These are phyloP conservation scores for Anseranas semipalmata DNA, from an alignment of 2,113 vertebrate species.

Conservation along the genomic window DNA sequence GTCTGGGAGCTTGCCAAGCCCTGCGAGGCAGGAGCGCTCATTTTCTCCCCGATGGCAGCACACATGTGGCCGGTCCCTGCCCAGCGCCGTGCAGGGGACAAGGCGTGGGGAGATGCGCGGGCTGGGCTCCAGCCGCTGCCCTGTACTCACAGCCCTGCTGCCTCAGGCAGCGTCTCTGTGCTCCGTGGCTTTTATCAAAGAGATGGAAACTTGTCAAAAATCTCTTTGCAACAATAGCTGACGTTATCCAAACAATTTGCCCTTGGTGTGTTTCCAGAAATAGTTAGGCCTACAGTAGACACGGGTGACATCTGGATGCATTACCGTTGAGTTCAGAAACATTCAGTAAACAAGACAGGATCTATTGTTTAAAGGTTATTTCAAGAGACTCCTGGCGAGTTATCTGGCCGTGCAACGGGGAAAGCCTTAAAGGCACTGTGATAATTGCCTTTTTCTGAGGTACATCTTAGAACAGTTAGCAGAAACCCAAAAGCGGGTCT, in stretches of 20 bases:
- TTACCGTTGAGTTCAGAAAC: conserved; percentile 16
- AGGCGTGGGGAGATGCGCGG: not conserved
- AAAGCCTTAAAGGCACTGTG: conserved; percentile 27
- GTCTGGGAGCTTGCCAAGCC: not conserved
- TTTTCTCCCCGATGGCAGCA: too few relatives aligned
- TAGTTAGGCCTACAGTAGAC: conserved; percentile 38
- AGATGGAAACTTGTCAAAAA: conserved; percentile 49
- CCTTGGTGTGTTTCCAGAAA: conserved; percentile 65
- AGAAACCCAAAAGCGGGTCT: not conserved
- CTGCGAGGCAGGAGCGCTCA: too few relatives aligned
- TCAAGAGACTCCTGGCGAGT: conserved; percentile 18
- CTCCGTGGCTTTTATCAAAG: not conserved
- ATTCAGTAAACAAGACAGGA: conserved; percentile 40
- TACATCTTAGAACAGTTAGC: not conserved
- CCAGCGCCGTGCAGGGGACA: not conserved
- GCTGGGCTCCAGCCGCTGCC: not conserved
- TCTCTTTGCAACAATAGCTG: conserved; percentile 15
- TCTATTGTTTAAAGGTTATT: conserved; percentile 63
- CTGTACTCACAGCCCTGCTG: not conserved
- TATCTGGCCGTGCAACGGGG: not conserved
- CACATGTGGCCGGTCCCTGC: not conserved
- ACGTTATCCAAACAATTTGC: conserved; percentile 47
- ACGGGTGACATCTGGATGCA: conserved; percentile 57
- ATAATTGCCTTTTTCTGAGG: conserved; percentile 42
- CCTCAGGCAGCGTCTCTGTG: not conserved